These are phyloP conservation scores for Liopterus haemorrhoidalis DNA, from an alignment of 2,888 invertebrate genomes.

Conservation along the genomic window DNA sequence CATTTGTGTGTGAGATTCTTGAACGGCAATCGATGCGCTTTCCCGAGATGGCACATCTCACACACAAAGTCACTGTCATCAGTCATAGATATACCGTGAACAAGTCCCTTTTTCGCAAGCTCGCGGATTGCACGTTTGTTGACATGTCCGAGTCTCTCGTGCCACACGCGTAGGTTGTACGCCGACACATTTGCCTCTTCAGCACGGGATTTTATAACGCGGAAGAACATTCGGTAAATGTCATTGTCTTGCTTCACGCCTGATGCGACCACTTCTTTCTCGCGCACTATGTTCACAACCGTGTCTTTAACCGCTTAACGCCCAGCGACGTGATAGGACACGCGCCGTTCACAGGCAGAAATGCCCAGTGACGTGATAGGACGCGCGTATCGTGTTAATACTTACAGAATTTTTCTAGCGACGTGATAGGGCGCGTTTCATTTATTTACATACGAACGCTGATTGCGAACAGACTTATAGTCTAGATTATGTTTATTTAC, in stretches of 20 bases:
- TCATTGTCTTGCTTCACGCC: slow-evolving; percentile 27
- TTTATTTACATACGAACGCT: too few relatives aligned
- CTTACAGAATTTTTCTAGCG: too few relatives aligned
- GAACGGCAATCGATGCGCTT: slow-evolving; percentile 26
- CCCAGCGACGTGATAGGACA: too few relatives aligned
- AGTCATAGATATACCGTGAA: slow-evolving; percentile 23
- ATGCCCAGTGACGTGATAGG: too few relatives aligned
- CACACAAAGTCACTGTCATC: slow-evolving; percentile 27
- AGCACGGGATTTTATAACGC: slow-evolving; percentile 8
- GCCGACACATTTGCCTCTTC: slow-evolving; percentile 26
- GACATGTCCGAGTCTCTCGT: slow-evolving; percentile 29
- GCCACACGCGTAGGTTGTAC: slow-evolving; percentile 26
- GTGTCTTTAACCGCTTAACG: too few relatives aligned
- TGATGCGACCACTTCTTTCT: slow-evolving; percentile 20
- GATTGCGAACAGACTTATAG: too few relatives aligned
- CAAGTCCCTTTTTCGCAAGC: slow-evolving; percentile 24
- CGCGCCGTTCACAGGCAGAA: too few relatives aligned
- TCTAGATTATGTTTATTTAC: too few relatives aligned
- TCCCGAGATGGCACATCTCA: slow-evolving; percentile 31
- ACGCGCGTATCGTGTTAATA: too few relatives aligned
- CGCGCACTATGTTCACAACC: slow-evolving; percentile 13
- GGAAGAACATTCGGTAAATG: slow-evolving; percentile 29
- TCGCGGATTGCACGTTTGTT: slow-evolving; percentile 26
- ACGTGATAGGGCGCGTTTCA: too few relatives aligned
- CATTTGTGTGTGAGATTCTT: too few relatives aligned